Percentiles rank a stretch among this genome's conserved stretches.
These are phyloP conservation scores for Eumaeus atala DNA, from an alignment of 1,140 invertebrate genomes.

Conservation along the genomic window DNA sequence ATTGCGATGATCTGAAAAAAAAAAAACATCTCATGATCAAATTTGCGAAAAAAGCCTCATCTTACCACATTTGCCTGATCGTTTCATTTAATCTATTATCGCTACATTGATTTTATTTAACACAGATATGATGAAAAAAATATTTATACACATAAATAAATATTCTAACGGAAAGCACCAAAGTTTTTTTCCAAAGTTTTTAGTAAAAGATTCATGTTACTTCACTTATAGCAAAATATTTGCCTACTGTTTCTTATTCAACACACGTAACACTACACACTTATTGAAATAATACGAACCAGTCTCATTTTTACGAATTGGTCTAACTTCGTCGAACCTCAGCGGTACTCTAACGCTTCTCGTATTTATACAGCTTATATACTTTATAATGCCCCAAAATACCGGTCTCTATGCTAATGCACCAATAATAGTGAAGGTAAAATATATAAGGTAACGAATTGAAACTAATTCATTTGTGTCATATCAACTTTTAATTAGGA, in stretches of 20 bases:
- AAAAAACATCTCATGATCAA: not conserved
- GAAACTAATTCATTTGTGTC: not conserved
- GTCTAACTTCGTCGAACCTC: conserved; percentile 24
- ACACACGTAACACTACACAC: not conserved
- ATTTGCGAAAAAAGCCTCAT: too few relatives aligned
- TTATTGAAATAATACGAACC: conserved; percentile 33
- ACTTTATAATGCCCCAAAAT: conserved; percentile 29
- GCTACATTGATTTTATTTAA: too few relatives aligned
- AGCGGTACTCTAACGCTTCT: conserved; percentile 23
- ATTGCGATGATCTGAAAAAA: conserved; percentile 36
- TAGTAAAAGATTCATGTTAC: too few relatives aligned
- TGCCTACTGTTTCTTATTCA: too few relatives aligned
- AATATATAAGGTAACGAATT: not conserved
- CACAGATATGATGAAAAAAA: too few relatives aligned
- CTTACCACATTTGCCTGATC: too few relatives aligned
- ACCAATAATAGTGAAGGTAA: not conserved
- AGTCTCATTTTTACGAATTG: conserved; percentile 40
- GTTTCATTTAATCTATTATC: too few relatives aligned
- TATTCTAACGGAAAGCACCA: too few relatives aligned
- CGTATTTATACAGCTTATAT: conserved; percentile 25
- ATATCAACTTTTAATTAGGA: too few relatives aligned
- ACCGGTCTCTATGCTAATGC: conserved; percentile 23
- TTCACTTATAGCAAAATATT: not conserved
- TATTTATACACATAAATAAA: too few relatives aligned
- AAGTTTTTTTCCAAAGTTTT: too few relatives aligned